A percentile compares a stretch with the other conserved stretches of the same genome.
phyloP scores from a whole-genome alignment of 2,888 invertebrate species.

The Odontocerum albicorne region DNA sequence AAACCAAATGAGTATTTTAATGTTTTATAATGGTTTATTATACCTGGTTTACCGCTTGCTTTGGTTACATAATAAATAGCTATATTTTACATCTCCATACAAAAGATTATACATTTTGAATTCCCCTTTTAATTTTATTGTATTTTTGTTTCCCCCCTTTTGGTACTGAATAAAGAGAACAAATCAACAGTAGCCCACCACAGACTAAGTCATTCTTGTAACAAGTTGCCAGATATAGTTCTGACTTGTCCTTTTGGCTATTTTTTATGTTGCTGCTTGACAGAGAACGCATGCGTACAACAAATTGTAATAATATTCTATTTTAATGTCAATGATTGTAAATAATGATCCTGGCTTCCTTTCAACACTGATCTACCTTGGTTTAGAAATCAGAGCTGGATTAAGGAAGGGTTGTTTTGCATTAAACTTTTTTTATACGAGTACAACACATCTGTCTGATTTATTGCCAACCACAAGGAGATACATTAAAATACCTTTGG shows the following conservation, averaged over 20 bases:
- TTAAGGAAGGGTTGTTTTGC: no score
- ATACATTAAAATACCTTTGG: no score
- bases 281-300: slow-evolving; percentile 27
- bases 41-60: neutral
- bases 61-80: slow-evolving; percentile 7
- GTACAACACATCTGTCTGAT: no score
- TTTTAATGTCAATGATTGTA: slow-evolving; percentile 33
- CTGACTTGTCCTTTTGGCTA: no score
- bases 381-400: no score
- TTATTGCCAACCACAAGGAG: no score
- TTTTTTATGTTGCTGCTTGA: slow-evolving; percentile 14
- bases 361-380: slow-evolving; percentile 32
- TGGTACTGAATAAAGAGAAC: neutral
- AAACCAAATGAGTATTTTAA: no score
- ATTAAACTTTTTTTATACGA: no score
- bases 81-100: slow-evolving; percentile 9
- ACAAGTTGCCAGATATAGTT: no score
- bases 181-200: no score
- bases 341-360: slow-evolving; percentile 35
- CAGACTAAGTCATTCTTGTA: no score
- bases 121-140: slow-evolving; percentile 3
- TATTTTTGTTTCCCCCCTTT: slow-evolving; percentile 2
- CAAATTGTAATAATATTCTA: slow-evolving; percentile 36
- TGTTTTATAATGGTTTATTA: no score
- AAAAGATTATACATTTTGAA: slow-evolving; percentile 6